Percentiles rank a stretch among this genome's conserved stretches.
Conservation (phyloP, 2,113 vertebrate genomes). For the Oncorhynchus kisutch region DNA sequence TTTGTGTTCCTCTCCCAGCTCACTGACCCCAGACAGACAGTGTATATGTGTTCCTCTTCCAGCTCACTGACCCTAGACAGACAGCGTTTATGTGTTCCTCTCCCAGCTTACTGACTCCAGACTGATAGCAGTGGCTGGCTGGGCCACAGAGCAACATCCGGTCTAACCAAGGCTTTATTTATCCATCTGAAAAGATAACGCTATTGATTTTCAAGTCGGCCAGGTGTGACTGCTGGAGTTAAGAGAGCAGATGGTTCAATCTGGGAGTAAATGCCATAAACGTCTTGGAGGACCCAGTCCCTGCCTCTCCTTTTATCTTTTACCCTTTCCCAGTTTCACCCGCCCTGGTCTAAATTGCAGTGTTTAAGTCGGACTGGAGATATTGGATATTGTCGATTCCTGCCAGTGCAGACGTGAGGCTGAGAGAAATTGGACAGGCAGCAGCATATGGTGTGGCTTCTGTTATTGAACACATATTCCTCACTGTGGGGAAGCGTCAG, state of each 20-base stretch:
- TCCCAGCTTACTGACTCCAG: conserved; percentile 37
- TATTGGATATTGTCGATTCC: conserved; percentile 20
- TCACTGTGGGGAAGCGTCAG: conserved; percentile 22
- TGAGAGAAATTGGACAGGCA: conserved; percentile 17
- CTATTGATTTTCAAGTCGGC: conserved; percentile 30
- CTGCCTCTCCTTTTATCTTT: conserved; percentile 6
- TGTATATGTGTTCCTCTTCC: conserved; percentile 31
- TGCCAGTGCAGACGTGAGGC: conserved; percentile 22
- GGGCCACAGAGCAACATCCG: conserved; percentile 15
- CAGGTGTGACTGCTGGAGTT: conserved; percentile 10
- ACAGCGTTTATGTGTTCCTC: conserved; percentile 23
- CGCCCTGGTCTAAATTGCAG: conserved; percentile 30
- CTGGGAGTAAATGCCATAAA: conserved; percentile 4
- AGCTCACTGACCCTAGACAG: conserved; percentile 36
- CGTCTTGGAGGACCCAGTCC: neutral
- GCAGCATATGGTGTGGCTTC: conserved; percentile 17
- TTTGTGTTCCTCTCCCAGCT: no score
- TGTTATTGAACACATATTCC: conserved; percentile 36
- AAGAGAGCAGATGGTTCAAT: conserved; percentile 4
- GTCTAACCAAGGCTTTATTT: neutral
- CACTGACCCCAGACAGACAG: no score
- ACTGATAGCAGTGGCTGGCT: conserved; percentile 40
- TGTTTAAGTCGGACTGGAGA: conserved; percentile 16
- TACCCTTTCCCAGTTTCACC: conserved; percentile 15
- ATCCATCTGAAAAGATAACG: conserved; percentile 12